Evolutionary conservation across 2,888 invertebrate species (phyloP).

Genomic region (Doris montereyensis): DNA sequence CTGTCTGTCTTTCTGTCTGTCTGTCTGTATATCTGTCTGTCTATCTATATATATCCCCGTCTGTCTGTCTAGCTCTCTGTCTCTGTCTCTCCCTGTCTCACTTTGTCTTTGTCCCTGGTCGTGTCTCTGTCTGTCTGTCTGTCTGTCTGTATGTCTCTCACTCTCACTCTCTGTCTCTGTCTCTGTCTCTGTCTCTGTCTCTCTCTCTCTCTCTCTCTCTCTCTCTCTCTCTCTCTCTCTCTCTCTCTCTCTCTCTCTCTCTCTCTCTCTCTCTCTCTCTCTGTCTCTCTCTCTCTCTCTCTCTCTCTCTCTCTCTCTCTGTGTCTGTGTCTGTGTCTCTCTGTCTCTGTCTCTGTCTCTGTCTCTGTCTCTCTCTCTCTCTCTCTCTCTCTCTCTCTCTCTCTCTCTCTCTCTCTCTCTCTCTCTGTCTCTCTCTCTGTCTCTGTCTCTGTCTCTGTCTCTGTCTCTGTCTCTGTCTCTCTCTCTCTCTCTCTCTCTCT

Average conservation of each 20-base stretch:
- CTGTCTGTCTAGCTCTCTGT: conserved; percentile 12
- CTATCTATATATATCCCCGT: background rate
- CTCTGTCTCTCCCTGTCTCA: too few species aligned
- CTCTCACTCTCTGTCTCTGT: conserved; percentile 8
- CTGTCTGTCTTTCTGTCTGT: conserved; percentile 8
- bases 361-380: conserved; percentile 1
- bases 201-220: conserved; percentile 1
- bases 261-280: background rate
- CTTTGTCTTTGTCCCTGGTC: background rate
- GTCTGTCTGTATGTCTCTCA: background rate
- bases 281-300: background rate
- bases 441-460: background rate
- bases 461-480: background rate
- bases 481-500: background rate
- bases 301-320: conserved; percentile 2
- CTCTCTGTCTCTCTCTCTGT: background rate
- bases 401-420: conserved; percentile 15
- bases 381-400: conserved; percentile 17
- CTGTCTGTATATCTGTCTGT: conserved; percentile 2
- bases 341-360: background rate
- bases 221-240: background rate
- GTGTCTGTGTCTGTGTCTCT: background rate
- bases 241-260: background rate
- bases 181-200: conserved; percentile 7
- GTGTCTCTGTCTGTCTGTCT: background rate